Conservation (phyloP, 2,888 invertebrate genomes). For the Drosophila diplacantha region DNA sequence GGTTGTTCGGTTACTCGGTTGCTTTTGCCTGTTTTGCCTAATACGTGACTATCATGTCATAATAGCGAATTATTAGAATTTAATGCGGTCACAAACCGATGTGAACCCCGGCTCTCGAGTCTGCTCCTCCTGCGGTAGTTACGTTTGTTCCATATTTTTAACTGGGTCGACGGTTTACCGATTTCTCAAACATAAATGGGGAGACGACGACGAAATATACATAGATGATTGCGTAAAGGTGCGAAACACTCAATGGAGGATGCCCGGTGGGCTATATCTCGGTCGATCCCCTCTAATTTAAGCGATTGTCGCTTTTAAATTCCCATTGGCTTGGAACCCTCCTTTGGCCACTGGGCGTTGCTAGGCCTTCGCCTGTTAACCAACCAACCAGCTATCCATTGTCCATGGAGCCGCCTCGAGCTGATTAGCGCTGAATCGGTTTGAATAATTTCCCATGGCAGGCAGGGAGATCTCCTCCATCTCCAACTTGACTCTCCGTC, state of each 20-base stretch:
- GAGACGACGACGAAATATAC: background rate
- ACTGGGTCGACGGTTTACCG: slow-evolving; percentile 51
- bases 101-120: slow-evolving; percentile 21
- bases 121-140: slow-evolving; percentile 11
- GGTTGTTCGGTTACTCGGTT: slow-evolving; percentile 33
- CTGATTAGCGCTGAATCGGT: slow-evolving; percentile 45
- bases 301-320: slow-evolving; percentile 29
- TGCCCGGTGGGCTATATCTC: background rate
- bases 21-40: slow-evolving; percentile 51
- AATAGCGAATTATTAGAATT: slow-evolving; percentile 73
- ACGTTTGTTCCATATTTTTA: slow-evolving; percentile 27
- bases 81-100: slow-evolving; percentile 57
- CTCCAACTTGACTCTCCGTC: slow-evolving; percentile 9
- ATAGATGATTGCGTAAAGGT: slow-evolving; percentile 25
- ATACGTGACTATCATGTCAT: slow-evolving; percentile 73
- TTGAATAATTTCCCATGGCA: slow-evolving; percentile 43
- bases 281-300: slow-evolving; percentile 15
- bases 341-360: slow-evolving; percentile 26
- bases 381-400: slow-evolving; percentile 34
- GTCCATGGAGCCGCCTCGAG: slow-evolving; percentile 25
- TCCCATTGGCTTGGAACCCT: slow-evolving; percentile 24
- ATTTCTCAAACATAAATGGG: slow-evolving; percentile 4
- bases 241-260: slow-evolving; percentile 6
- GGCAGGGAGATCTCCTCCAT: slow-evolving; percentile 33
- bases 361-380: slow-evolving; percentile 46